phyloP scores from a whole-genome alignment of 2,113 vertebrate genomes.

The Sula dactylatra region DNA sequence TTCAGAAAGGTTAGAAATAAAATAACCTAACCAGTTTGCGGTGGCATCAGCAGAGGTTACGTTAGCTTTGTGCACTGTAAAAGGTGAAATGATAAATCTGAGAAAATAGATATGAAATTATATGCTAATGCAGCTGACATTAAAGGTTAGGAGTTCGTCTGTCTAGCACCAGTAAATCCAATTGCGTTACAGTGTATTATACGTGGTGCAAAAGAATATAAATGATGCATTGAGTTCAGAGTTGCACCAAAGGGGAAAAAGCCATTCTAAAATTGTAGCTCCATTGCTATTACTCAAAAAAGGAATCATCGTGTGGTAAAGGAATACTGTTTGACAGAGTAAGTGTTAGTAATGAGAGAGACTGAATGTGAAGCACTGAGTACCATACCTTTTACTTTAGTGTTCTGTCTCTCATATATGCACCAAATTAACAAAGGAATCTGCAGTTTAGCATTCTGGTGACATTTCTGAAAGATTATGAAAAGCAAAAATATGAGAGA shows the following conservation, averaged over 20 bases:
- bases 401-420: background rate
- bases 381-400: background rate
- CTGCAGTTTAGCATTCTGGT: background rate
- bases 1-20: conserved; percentile 67
- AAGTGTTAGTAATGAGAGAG: background rate
- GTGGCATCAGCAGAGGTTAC: conserved; percentile 63
- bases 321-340: background rate
- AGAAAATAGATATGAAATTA: conserved; percentile 68
- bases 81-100: conserved; percentile 70
- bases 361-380: background rate
- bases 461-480: background rate
- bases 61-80: conserved; percentile 63
- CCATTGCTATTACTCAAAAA: conserved; percentile 26
- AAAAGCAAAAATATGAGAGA: background rate
- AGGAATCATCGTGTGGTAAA: background rate
- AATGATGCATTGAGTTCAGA: conserved; percentile 52
- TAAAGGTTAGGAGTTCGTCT: conserved; percentile 60
- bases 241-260: conserved; percentile 35
- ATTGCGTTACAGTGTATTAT: conserved; percentile 48
- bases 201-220: conserved; percentile 38
- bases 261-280: conserved; percentile 42
- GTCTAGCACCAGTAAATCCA: conserved; percentile 62
- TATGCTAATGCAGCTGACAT: conserved; percentile 66
- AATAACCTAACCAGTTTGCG: conserved; percentile 60
- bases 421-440: background rate